Percentiles rank a stretch among this genome's conserved stretches.
These are phyloP conservation scores for Lasioglossum oenotherae DNA, from an alignment of 2,888 invertebrate genomes.

Conservation along the genomic window DNA sequence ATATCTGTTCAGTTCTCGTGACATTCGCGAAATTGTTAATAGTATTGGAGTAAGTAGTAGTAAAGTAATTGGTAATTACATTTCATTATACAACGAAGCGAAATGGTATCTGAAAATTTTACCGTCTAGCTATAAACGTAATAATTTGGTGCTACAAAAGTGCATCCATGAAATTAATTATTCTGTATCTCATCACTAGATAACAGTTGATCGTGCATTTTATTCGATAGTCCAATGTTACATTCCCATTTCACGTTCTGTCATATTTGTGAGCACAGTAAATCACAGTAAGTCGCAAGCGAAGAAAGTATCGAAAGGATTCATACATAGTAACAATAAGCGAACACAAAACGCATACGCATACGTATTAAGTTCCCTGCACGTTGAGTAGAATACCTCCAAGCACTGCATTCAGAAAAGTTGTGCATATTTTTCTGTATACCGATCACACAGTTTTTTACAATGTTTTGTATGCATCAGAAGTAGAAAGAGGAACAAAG, in stretches of 20 bases:
- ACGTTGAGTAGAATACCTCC: slow-evolving; percentile 21
- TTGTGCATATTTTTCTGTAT: slow-evolving; percentile 53
- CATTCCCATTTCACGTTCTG: slow-evolving; percentile 38
- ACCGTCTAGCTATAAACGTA: not conserved
- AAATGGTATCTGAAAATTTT: not conserved
- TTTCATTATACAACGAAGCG: not conserved
- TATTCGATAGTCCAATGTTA: slow-evolving; percentile 31
- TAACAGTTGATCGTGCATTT: slow-evolving; percentile 21
- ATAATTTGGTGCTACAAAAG: not conserved
- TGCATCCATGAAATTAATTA: not conserved
- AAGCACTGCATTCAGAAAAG: slow-evolving; percentile 28
- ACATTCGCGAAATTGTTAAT: not conserved
- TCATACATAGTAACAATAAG: slow-evolving; percentile 17
- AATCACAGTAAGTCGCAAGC: slow-evolving; percentile 5
- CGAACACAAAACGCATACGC: slow-evolving; percentile 16
- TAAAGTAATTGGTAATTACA: not conserved
- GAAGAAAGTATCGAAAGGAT: slow-evolving; percentile 48
- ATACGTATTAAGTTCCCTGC: slow-evolving; percentile 31
- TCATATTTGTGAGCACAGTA: slow-evolving; percentile 21
- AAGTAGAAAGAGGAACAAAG: slow-evolving; percentile 49
- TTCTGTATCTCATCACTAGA: slow-evolving; percentile 4
- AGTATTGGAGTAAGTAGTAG: too few relatives aligned
- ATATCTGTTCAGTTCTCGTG: not conserved
- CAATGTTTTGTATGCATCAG: slow-evolving; percentile 54
- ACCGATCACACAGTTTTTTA: slow-evolving; percentile 50